These are phyloP conservation scores for Drosophila yooni DNA, from an alignment of 2,888 invertebrate genomes.

Conservation along the genomic window DNA sequence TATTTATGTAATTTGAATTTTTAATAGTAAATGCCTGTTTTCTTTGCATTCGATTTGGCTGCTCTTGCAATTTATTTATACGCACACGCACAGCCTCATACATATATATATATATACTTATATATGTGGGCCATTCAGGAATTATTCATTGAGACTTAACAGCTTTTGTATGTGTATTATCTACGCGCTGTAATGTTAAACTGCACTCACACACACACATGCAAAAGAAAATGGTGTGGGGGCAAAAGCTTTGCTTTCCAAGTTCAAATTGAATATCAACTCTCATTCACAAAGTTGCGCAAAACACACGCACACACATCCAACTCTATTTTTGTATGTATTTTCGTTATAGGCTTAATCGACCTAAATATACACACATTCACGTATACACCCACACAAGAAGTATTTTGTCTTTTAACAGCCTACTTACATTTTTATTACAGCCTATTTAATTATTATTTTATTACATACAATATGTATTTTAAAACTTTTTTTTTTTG, in stretches of 20 bases:
- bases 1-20: not conserved
- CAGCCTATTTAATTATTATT: slow-evolving; percentile 1
- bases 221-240: not conserved
- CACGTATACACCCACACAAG: not conserved
- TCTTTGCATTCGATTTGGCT: not conserved
- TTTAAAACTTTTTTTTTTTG: not conserved
- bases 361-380: not conserved
- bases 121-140: not conserved
- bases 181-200: not conserved
- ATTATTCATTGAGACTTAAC: slow-evolving; percentile 1
- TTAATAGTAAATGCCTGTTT: not conserved
- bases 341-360: slow-evolving; percentile 1
- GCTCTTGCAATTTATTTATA: not conserved
- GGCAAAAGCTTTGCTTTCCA: not conserved
- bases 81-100: not conserved
- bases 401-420: not conserved
- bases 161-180: not conserved
- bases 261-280: not conserved
- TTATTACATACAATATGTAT: not conserved
- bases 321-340: not conserved
- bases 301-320: not conserved
- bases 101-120: not conserved
- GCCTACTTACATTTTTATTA: slow-evolving; percentile 18
- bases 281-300: slow-evolving; percentile 4
- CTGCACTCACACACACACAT: not conserved